These are phyloP conservation scores for Sebastes nivosus DNA, from an alignment of 2,797 vertebrate species.

Conservation along the genomic window DNA sequence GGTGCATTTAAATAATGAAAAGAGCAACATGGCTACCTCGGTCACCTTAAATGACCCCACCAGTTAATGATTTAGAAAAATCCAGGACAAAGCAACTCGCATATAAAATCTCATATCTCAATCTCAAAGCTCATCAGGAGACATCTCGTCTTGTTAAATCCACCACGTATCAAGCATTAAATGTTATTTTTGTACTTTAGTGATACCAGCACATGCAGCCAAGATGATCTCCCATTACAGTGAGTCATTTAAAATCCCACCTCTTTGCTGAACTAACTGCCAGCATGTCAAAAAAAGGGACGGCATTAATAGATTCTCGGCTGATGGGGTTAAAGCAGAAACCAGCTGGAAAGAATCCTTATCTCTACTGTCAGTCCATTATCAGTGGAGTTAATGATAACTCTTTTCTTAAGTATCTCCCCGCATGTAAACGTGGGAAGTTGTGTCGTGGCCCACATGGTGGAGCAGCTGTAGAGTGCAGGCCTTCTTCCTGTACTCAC, in stretches of 20 bases:
- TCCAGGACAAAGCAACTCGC: neutral
- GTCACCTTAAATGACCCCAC: neutral
- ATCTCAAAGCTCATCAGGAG: neutral
- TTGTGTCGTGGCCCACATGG: neutral
- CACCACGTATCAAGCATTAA: neutral
- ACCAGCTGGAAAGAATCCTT: neutral
- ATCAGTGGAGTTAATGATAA: neutral
- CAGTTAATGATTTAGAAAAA: neutral
- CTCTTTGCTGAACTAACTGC: neutral
- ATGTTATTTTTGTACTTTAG: conserved; percentile 1
- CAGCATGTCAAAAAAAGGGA: conserved; percentile 14
- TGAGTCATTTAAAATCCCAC: conserved; percentile 31
- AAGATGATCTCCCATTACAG: conserved; percentile 36
- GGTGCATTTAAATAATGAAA: neutral
- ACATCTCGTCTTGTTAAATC: neutral
- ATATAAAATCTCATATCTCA: neutral
- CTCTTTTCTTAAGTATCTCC: neutral
- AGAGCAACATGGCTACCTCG: neutral
- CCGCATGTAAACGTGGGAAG: neutral
- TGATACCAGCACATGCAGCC: neutral
- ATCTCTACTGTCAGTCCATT: neutral
- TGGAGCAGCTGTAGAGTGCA: neutral
- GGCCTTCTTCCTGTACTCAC: conserved; percentile 45
- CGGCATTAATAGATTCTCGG: neutral
- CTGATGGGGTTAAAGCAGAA: neutral